These are phyloP conservation scores for Stenotaenia linearis DNA, from an alignment of 2,888 invertebrate species.

Conservation along the genomic window DNA sequence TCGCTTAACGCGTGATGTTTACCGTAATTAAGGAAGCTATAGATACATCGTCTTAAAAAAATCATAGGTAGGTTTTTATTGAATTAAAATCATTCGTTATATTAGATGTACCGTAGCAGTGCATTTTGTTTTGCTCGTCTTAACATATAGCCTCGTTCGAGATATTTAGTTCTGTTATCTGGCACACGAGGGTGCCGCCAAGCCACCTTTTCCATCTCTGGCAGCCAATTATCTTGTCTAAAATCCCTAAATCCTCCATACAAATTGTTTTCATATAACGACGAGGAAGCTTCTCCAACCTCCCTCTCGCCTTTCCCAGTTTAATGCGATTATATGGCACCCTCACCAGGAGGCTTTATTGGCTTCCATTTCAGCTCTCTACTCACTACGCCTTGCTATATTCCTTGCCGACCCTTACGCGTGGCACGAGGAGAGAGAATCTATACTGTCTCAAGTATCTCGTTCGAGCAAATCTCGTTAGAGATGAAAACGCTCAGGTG, in stretches of 20 bases:
- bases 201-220: not conserved
- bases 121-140: not conserved
- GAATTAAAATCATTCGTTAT: not conserved
- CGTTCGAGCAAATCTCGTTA: not conserved
- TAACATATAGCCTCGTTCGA: not conserved
- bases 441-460: constrained; percentile 1
- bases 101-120: not conserved
- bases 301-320: not conserved
- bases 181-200: not conserved
- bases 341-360: constrained; percentile 12
- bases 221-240: constrained; percentile 28
- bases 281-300: not conserved
- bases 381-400: not conserved
- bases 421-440: not conserved
- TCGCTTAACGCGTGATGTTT: not conserved
- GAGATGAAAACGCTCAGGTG: constrained; percentile 4
- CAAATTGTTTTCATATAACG: constrained; percentile 32
- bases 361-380: constrained; percentile 24
- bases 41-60: not conserved
- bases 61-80: not conserved
- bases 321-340: constrained; percentile 22
- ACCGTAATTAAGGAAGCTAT: not conserved
- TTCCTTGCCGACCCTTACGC: not conserved
- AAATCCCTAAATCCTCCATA: constrained; percentile 30
- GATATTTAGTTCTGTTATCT: constrained; percentile 30